Evolutionary conservation across 2,113 vertebrate species (phyloP), one percentile per base, ranked within the genome.

Genomic region (Paraplagusia blochii): DNA sequence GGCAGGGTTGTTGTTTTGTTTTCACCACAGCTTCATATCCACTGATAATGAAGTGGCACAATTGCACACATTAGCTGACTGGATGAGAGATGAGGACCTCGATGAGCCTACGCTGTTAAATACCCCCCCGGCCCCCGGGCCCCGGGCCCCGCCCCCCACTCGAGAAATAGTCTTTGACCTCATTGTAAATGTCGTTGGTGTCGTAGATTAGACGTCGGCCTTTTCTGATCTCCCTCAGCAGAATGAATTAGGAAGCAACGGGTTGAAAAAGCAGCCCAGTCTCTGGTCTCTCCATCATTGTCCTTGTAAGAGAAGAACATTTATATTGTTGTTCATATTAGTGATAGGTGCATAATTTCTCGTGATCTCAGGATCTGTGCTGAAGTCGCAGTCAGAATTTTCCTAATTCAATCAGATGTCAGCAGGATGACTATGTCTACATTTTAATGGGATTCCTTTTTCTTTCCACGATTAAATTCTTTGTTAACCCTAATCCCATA

Each of bases 401-500:
- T 74, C 71, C 74, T 38, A 79, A 83, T 81, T 71, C 67, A 82
- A 83, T 85, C 79, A 76, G 69, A 85, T 84, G 72, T 74, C 77
- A 75, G 81, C 83, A 72, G 80, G 72, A 79, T 71, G 53, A 76
- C 69, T 66, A 74, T 63, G 58, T 72, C 48, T 53, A 69, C 60
- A 50, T 89, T 83, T 66, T 53, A 83, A 89, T 63, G 72, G 74
- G 72, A 74, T 69, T 29, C 22, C 6, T 6, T 29, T 29, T 29
- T 29, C 6, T 42, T 73, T 85, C 53, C 52, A 68, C 67, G 53
- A 68, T 67, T 65, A 47, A 62, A 60, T 71, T 76, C 39, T 22
- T 51, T 77, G 87, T 91, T 87, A 81, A 79, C 83, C 83, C 80
- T 57, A 87, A 92, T 94, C 92, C 84, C 90, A 92, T 92, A 94